A percentile compares a stretch with the other conserved stretches of the same genome.
Evolutionary conservation across 2,888 invertebrate genomes (phyloP).

Genomic region (Mystacides longicornis): DNA sequence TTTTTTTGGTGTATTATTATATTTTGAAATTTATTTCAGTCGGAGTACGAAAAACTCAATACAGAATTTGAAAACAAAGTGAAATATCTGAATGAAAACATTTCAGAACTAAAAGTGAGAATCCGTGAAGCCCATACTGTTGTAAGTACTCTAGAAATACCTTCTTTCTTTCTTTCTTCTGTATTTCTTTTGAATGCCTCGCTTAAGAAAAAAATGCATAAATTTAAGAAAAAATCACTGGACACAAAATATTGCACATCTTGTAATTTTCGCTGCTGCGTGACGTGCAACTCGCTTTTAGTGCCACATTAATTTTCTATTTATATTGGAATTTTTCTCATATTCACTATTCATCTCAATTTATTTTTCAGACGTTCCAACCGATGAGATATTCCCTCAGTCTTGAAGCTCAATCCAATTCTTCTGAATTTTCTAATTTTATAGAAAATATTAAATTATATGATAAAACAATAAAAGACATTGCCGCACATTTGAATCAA

Average conservation of each 20-base stretch:
- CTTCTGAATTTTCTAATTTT: slow-evolving; percentile 31
- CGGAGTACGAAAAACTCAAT: slow-evolving; percentile 39
- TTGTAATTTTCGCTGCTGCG: too few species aligned
- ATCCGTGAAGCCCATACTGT: slow-evolving; percentile 39
- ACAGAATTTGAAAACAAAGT: slow-evolving; percentile 34
- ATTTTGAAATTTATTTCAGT: slow-evolving; percentile 28
- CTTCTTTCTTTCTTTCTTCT: too few species aligned
- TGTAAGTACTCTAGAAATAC: too few species aligned
- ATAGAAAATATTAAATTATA: slow-evolving; percentile 38
- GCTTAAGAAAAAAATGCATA: too few species aligned
- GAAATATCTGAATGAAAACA: slow-evolving; percentile 37
- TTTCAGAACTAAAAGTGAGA: slow-evolving; percentile 36
- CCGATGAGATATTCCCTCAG: slow-evolving; percentile 37
- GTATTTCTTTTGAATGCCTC: too few species aligned
- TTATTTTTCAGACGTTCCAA: slow-evolving; percentile 36
- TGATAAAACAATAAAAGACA: slow-evolving; percentile 39
- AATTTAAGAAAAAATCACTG: too few species aligned
- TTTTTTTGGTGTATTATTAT: not conserved
- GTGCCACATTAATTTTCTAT: too few species aligned
- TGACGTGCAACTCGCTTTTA: too few species aligned
- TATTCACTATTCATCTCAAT: too few species aligned
- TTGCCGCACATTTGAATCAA: slow-evolving; percentile 36
- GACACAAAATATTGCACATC: too few species aligned
- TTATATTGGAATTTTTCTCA: too few species aligned
- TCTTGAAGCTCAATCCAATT: slow-evolving; percentile 28